A percentile compares a stretch with the other conserved stretches of the same genome.
Conservation (phyloP, 1,140 invertebrate genomes). For the Drosophila nikananu region DNA sequence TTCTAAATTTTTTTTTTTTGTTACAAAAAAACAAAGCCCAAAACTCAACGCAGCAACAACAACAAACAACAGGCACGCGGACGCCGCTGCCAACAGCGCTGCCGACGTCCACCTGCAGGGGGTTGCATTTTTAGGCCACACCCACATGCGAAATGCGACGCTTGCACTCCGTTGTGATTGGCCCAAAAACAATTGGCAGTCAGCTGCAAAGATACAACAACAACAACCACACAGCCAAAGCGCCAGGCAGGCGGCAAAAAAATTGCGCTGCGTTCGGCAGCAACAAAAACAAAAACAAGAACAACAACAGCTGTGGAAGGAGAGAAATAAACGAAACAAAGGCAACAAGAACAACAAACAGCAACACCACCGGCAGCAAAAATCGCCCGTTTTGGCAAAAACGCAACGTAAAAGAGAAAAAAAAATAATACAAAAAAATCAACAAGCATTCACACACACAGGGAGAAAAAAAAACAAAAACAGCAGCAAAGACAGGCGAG, state of each 20-base stretch:
- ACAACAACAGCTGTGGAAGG: background rate
- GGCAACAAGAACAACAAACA: conserved; percentile 35
- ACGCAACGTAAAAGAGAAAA: conserved; percentile 56
- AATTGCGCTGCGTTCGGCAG: conserved; percentile 56
- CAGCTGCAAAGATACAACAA: conserved; percentile 78
- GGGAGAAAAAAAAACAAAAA: conserved; percentile 1
- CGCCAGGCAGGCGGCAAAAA: conserved; percentile 45
- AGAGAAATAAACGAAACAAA: conserved; percentile 51
- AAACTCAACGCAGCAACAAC: conserved; percentile 8
- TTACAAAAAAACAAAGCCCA: conserved; percentile 33
- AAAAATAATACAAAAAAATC: conserved; percentile 24
- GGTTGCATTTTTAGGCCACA: conserved; percentile 85
- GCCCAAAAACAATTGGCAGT: conserved; percentile 82
- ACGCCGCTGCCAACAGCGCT: conserved; percentile 56
- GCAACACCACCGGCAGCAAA: conserved; percentile 61
- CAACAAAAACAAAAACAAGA: conserved; percentile 22
- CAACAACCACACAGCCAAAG: conserved; percentile 50
- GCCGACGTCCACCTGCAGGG: conserved; percentile 54
- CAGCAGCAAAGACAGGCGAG: conserved; percentile 10
- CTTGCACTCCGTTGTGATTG: conserved; percentile 83
- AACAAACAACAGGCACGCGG: conserved; percentile 9
- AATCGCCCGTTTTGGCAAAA: conserved; percentile 70
- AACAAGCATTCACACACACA: conserved; percentile 1
- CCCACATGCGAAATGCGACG: conserved; percentile 83
- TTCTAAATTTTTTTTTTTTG: conserved; percentile 4